Evolutionary conservation across 2,888 invertebrate genomes (phyloP), one percentile per base, ranked within the genome.

Genomic region (Agrochola lychnidis): DNA sequence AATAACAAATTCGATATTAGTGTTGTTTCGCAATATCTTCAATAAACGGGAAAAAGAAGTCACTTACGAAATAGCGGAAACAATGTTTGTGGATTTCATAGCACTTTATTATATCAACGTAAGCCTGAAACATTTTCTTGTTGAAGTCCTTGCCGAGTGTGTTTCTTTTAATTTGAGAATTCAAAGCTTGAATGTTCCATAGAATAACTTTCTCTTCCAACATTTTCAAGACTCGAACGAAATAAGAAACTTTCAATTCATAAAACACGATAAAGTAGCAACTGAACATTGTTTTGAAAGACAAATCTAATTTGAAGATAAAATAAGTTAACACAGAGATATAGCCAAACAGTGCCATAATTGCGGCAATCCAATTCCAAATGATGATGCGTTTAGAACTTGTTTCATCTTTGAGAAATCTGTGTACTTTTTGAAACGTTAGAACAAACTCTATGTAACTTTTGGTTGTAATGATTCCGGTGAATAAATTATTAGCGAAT

Each of bases 341-440:
- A 5, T 48, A 78, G 2, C 5, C 5, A 45, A 7, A 4, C 2
- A 69, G 22, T 1, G 78, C 22, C 30, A 7, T 1, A 10, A 12
- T 12, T 16, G 14, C 5, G 16, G n/a, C 0, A 16, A 62, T 16
- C 79, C 79, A 78, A 48, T 78, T 77, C 69, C 61, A 69, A n/a
- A 22, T 16, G 0, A 69, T 40, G 9, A 61, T 68, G 4, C 4
- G 10, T 14, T 16, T 69, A 40, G 36, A 62, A 10, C 51, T 42
- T 25, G 3, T 16, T 25, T 68, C 22, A 14, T 70, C 9, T 4
- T 71, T 30, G 7, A 79, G 62, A 25, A 70, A 40, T 57, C 80
- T 30, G n/a, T 77, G 79, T n/a, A 79, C 71, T 51, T 63, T 63
- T 70, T 77, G 77, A 30, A 79, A 79, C 22, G 30, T 79, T 3